Conservation (phyloP, 2,888 invertebrate genomes). For the Lithophane leautieri region DNA sequence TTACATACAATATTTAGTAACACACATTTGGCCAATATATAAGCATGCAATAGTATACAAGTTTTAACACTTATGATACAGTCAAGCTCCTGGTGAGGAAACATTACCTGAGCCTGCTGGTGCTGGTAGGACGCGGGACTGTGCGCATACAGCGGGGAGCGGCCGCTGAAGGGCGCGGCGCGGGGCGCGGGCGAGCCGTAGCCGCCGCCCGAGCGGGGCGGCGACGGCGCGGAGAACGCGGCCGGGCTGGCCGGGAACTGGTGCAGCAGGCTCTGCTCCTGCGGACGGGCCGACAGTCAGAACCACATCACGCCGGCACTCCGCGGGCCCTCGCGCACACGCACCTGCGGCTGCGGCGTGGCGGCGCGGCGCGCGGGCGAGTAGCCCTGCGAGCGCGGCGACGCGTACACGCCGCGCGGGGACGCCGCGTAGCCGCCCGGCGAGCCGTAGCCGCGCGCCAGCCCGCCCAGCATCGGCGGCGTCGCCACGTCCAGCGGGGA, state of each 20-base stretch:
- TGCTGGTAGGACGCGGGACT: slow-evolving; percentile 77
- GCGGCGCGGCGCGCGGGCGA: slow-evolving; percentile 77
- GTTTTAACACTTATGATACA: too few relatives aligned
- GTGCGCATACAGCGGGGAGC: slow-evolving; percentile 81
- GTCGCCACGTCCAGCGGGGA: slow-evolving; percentile 73
- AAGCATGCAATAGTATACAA: too few relatives aligned
- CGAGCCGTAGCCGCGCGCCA: slow-evolving; percentile 70
- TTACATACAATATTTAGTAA: too few relatives aligned
- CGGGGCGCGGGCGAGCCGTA: slow-evolving; percentile 75
- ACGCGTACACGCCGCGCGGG: slow-evolving; percentile 85
- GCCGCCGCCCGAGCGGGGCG: slow-evolving; percentile 69
- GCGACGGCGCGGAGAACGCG: slow-evolving; percentile 75
- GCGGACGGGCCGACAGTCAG: rapidly evolving
- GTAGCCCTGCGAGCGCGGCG: slow-evolving; percentile 85
- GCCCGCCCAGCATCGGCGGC: slow-evolving; percentile 68
- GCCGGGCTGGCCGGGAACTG: slow-evolving; percentile 83
- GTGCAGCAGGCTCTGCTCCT: slow-evolving; percentile 39
- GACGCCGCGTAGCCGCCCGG: slow-evolving; percentile 76
- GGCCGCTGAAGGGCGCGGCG: slow-evolving; percentile 75
- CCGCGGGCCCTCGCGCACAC: too few relatives aligned
- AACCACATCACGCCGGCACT: too few relatives aligned
- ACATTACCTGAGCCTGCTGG: slow-evolving; percentile 25
- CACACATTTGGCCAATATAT: too few relatives aligned
- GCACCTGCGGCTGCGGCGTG: slow-evolving; percentile 82
- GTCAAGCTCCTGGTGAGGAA: too few relatives aligned